phyloP scores from a whole-genome alignment of 2,113 vertebrate species.

The Steatornis caripensis region DNA sequence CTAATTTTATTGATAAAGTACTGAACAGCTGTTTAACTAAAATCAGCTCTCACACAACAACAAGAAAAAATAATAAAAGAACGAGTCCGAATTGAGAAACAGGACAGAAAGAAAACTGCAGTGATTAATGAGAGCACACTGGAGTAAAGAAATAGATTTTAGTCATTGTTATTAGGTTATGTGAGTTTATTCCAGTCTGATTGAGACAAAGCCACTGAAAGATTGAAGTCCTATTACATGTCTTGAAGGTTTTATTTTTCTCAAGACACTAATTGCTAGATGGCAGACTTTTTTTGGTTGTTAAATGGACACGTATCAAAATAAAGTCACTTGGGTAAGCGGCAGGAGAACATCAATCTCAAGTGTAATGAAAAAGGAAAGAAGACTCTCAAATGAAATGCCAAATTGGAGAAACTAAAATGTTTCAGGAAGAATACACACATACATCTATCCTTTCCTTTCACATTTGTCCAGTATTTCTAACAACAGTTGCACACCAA shows the following conservation, averaged over 20 bases:
- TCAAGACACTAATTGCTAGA: background rate
- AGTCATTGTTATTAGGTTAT: conserved; percentile 4
- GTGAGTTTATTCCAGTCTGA: conserved; percentile 1
- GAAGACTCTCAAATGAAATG: background rate
- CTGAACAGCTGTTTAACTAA: conserved; percentile 32
- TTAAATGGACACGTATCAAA: background rate
- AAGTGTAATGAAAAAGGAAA: background rate
- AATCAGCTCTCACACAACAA: conserved; percentile 22
- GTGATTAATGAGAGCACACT: background rate
- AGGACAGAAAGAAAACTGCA: conserved; percentile 15
- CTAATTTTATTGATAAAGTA: conserved; percentile 1
- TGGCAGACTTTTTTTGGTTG: background rate
- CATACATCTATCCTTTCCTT: background rate
- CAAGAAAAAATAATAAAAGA: background rate
- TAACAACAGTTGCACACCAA: no score
- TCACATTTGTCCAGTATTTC: background rate
- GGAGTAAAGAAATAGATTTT: conserved; percentile 14
- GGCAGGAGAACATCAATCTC: background rate
- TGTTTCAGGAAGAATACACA: background rate
- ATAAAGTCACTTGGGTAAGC: background rate
- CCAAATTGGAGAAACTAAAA: background rate
- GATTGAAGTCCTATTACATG: background rate
- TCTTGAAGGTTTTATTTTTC: background rate
- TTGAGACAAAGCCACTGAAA: background rate
- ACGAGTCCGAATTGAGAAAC: background rate